These are phyloP conservation scores for Teleogryllus oceanicus DNA, from an alignment of 2,888 invertebrate genomes.

Conservation along the genomic window DNA sequence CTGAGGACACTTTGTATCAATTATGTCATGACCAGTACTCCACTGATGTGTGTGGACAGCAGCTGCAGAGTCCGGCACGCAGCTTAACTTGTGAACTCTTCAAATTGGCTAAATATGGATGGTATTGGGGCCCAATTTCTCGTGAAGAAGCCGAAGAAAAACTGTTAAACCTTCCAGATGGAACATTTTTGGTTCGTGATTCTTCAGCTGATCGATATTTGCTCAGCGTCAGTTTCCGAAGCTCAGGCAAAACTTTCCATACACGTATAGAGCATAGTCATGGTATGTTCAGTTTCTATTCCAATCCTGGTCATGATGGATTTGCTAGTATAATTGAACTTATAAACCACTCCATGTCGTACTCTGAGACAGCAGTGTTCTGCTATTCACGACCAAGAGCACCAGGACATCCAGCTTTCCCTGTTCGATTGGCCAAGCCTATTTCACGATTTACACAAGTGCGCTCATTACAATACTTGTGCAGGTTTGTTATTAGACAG, in stretches of 20 bases:
- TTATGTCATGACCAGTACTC: neutral
- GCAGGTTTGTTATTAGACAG: slow-evolving; percentile 69
- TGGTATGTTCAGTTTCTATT: slow-evolving; percentile 57
- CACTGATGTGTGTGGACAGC: neutral
- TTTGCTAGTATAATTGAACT: slow-evolving; percentile 64
- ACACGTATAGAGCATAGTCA: slow-evolving; percentile 69
- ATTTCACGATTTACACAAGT: slow-evolving; percentile 70
- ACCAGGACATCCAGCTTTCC: slow-evolving; percentile 65
- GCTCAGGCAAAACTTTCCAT: slow-evolving; percentile 65
- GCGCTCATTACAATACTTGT: slow-evolving; percentile 67
- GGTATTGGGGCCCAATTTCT: slow-evolving; percentile 81
- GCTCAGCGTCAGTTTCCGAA: slow-evolving; percentile 67
- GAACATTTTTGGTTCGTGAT: slow-evolving; percentile 74
- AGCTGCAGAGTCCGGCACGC: slow-evolving; percentile 26
- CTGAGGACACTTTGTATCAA: neutral
- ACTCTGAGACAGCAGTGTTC: slow-evolving; percentile 66
- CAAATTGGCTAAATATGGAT: slow-evolving; percentile 48
- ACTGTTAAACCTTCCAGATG: slow-evolving; percentile 65
- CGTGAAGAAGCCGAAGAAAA: slow-evolving; percentile 68
- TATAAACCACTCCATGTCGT: slow-evolving; percentile 68
- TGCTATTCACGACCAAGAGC: slow-evolving; percentile 67
- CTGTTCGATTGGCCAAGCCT: slow-evolving; percentile 69
- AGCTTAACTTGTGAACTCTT: slow-evolving; percentile 36
- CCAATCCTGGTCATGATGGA: slow-evolving; percentile 52
- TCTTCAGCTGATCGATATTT: slow-evolving; percentile 68